A percentile compares a stretch with the other conserved stretches of the same genome.
Evolutionary conservation across 1,140 invertebrate species (phyloP).

Genomic region (Latrodectus geometricus): DNA sequence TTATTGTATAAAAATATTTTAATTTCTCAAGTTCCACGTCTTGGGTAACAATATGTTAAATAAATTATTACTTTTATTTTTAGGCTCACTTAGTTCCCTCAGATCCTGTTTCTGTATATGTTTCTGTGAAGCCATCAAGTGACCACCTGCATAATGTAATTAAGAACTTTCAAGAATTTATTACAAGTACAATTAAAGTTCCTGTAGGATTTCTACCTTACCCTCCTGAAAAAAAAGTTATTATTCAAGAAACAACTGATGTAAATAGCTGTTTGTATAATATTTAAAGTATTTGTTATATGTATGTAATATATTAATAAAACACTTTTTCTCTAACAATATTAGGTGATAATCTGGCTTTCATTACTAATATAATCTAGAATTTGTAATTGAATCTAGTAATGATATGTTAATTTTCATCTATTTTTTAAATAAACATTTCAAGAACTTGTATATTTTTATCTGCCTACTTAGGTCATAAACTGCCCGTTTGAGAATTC

Average conservation of each 20-base stretch:
- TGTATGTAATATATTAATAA: background rate
- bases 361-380: too few species aligned
- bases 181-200: constrained; percentile 85
- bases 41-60: too few species aligned
- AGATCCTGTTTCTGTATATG: constrained; percentile 87
- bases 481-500: too few species aligned
- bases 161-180: constrained; percentile 79
- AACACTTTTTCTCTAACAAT: background rate
- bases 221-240: constrained; percentile 68
- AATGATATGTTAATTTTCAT: too few species aligned
- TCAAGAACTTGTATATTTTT: too few species aligned
- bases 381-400: too few species aligned
- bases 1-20: too few species aligned
- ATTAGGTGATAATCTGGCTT: too few species aligned
- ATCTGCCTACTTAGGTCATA: too few species aligned
- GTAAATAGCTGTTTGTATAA: constrained; percentile 71
- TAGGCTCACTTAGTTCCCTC: constrained; percentile 88
- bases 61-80: constrained; percentile 29
- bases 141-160: constrained; percentile 78
- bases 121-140: constrained; percentile 71
- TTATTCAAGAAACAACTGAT: constrained; percentile 82
- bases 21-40: too few species aligned
- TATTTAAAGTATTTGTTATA: constrained; percentile 9
- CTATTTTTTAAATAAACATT: too few species aligned
- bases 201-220: constrained; percentile 72